Base-by-base conservation (phyloP, 2,797 vertebrate genomes). In the Poeciliopsis presidionis region DNA sequence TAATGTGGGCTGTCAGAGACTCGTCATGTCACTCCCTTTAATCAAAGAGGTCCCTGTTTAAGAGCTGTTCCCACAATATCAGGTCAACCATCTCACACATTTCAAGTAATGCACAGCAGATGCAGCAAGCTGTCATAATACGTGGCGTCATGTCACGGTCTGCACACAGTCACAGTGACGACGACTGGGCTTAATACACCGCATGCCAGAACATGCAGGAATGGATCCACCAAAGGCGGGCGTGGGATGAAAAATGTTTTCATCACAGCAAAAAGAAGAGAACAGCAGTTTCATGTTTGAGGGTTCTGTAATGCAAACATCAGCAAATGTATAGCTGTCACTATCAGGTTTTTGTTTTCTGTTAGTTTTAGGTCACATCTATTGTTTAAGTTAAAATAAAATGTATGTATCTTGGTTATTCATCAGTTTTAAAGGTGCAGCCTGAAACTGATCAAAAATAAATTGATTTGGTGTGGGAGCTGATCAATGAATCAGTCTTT, bases 31-130 rank as follows among this genome's bases (percentile, higher is more conserved):
- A 63, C 55, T 74, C 74, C 28, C 72, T 81, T 28, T 76, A 63
- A 84, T 81, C 61, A 72, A 78, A 87, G 80, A 84, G 51, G 85
- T 78, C 84, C 90, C 74, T 39, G 39, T 69, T 74, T 18, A 9
- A 28, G 36, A 76, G 79, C 49, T 72, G 79, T 88, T 90, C 82
- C 88, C 80, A 87, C 78, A 78, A 72, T 78, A 87, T 89, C 78
- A 36, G 55, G 41, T 73, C 46, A 69, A 72, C 30, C 53, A 86
- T 55, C 55, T 51, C 30, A 80, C 74, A 43, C 79, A 55, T 73
- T 87, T 74, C 82, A 86, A 77, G 81, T 94, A 92, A 94, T 47
- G 33, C 76, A 7, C 1, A 85, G 78, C 92, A 94, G 91, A 93
- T 90, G 90, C 78, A n/a, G 73, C 72, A n/a, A 76, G 74, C 73